Evolutionary conservation across 1,140 invertebrate species (phyloP).

Genomic region (Drosophila pallidifrons): DNA sequence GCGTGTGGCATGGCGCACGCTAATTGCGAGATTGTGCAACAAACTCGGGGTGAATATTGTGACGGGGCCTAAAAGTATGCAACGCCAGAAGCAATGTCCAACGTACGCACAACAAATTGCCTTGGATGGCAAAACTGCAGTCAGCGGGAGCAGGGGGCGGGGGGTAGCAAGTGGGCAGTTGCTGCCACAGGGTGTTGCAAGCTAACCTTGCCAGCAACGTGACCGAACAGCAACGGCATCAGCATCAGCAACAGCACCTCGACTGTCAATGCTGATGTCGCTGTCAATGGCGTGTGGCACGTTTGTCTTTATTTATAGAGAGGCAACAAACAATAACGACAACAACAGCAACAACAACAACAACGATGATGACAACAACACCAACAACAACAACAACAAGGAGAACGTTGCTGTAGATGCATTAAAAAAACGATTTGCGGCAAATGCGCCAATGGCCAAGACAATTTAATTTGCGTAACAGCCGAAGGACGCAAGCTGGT

Average conservation of each 20-base stretch:
- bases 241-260: neutral
- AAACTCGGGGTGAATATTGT: constrained; percentile 41
- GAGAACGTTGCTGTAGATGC: constrained; percentile 6
- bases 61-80: constrained; percentile 58
- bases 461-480: constrained; percentile 76
- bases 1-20: constrained; percentile 18
- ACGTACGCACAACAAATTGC: constrained; percentile 7
- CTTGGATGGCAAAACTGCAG: constrained; percentile 1
- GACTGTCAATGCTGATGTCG: neutral
- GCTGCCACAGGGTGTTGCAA: neutral
- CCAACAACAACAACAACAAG: neutral
- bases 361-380: neutral
- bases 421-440: constrained; percentile 67
- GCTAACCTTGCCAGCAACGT: neutral
- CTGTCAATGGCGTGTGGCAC: constrained; percentile 27
- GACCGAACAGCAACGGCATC: neutral
- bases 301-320: constrained; percentile 15
- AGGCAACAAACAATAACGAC: neutral
- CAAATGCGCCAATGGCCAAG: constrained; percentile 58
- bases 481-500: constrained; percentile 14
- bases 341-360: neutral
- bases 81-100: constrained; percentile 23
- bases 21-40: constrained; percentile 61
- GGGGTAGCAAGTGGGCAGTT: neutral
- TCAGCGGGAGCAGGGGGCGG: neutral